Conservation (phyloP, 1,140 invertebrate genomes). For the Procambarus virginalis region DNA sequence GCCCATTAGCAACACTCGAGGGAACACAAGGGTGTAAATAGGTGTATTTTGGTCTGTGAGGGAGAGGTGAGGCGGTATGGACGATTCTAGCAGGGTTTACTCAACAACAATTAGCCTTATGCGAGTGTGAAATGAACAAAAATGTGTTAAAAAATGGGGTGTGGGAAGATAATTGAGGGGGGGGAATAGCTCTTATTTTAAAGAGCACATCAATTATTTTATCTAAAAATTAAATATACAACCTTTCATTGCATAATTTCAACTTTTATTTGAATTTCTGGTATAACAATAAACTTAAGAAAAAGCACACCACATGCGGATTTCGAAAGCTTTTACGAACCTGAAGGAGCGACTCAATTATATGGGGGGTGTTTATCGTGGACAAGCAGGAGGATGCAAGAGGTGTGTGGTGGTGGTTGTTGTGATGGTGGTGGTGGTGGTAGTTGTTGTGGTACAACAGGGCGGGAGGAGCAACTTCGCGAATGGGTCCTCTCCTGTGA, state of each 20-base stretch:
- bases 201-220: neutral
- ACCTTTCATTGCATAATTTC: neutral
- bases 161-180: neutral
- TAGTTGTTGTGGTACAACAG: neutral
- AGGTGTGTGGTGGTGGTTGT: conserved; percentile 20
- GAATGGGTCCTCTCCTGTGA: conserved; percentile 29
- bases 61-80: conserved; percentile 9
- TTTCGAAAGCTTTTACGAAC: conserved; percentile 47
- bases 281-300: conserved; percentile 1
- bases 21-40: neutral
- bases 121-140: neutral
- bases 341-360: conserved; percentile 37
- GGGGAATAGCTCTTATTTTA: neutral
- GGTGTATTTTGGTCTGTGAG: conserved; percentile 1
- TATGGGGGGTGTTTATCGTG: conserved; percentile 31
- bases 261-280: neutral
- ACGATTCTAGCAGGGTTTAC: neutral
- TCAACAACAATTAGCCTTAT: neutral
- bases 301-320: conserved; percentile 54
- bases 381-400: conserved; percentile 29
- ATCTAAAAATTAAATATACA: neutral
- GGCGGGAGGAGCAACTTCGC: neutral
- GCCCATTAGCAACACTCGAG: neutral
- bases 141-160: neutral
- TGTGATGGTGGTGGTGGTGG: conserved; percentile 21